Conservation (phyloP, 2,797 vertebrate genomes). For the Cyclopterus lumpus region DNA sequence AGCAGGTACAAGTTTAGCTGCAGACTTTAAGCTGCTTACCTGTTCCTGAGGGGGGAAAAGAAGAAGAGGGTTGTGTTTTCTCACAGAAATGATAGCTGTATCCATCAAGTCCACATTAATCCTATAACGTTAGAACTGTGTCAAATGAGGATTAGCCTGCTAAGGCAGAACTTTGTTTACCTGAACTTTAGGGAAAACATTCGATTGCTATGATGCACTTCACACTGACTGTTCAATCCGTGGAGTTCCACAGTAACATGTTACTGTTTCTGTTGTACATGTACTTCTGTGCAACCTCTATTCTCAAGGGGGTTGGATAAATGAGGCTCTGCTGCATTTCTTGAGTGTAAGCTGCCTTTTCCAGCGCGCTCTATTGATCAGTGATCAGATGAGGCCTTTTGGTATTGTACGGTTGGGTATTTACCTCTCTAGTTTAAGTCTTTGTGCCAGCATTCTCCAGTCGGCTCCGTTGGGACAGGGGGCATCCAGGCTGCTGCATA, state of each 20-base stretch:
- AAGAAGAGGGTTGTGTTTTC: slow-evolving; percentile 57
- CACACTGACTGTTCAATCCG: slow-evolving; percentile 22
- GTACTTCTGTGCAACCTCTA: background rate
- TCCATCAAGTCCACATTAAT: slow-evolving; percentile 72
- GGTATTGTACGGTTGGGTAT: background rate
- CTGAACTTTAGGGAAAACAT: slow-evolving; percentile 50
- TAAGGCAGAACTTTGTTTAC: slow-evolving; percentile 65
- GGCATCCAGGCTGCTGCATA: slow-evolving; percentile 97
- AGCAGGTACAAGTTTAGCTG: slow-evolving; percentile 56
- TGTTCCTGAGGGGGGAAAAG: slow-evolving; percentile 43
- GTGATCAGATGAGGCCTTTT: slow-evolving; percentile 28
- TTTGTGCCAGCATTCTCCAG: slow-evolving; percentile 97
- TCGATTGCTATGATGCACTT: slow-evolving; percentile 21
- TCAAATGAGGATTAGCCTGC: slow-evolving; percentile 68
- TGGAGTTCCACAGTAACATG: background rate
- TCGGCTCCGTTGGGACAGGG: slow-evolving; percentile 94
- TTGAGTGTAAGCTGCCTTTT: slow-evolving; percentile 22
- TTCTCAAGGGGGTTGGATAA: slow-evolving; percentile 23
- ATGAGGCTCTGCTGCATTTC: slow-evolving; percentile 27
- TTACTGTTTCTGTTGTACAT: slow-evolving; percentile 6
- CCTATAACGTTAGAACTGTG: slow-evolving; percentile 58
- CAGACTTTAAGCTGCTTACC: slow-evolving; percentile 76
- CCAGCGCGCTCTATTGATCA: slow-evolving; percentile 2
- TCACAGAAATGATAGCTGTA: slow-evolving; percentile 65
- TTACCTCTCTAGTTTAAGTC: slow-evolving; percentile 97